Base-by-base conservation (phyloP, 1,140 invertebrate genomes). In the Wiebesia pumilae region DNA sequence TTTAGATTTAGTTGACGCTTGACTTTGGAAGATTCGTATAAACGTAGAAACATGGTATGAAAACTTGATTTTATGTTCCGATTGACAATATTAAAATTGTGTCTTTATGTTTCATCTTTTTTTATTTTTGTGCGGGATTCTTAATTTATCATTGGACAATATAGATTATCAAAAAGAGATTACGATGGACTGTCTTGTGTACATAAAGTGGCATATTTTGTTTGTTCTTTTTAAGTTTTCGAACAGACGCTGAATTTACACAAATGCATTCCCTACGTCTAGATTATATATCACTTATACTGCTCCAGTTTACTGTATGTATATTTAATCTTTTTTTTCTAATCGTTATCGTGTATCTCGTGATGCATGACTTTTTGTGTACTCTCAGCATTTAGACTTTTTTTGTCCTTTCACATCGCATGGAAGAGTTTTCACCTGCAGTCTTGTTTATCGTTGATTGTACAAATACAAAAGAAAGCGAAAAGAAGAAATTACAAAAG, bases 261-360 rank as follows among this genome's bases (percentile, higher is more conserved):
- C 89, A 90, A 92, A 92, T 90, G 91, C 89, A 89, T 90, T 90
- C 86, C 90, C 89, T 92, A 92, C 90, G 82, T 91, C 91, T 93
- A 93, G 91, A 92, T 92, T 90, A 92, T 91, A 93, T 92, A 92
- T 92, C 91, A 93, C 91, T 92, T 92, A 92, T 89, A 91, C 89
- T 90, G 89, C 88, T 92, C 91, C 89, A 91, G 90, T 87, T 92
- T 92, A 92, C 88, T 91, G 89, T 92, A 91, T 91, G 85, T 88
- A 90, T 89, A 89, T 87, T 54, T 87, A 87, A 87, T 54, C 27
- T 89, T 88, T 88, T 88, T 83, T 88, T 82, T 83, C 77, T 85
- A 85, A 75, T 88, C 62, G 33, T 87, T 83, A 40, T 81, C 65
- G 83, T 88, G 85, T 83, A 80, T 81, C 43, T 88, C 33, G 65